A percentile compares a stretch with the other conserved stretches of the same genome.
phyloP scores from a whole-genome alignment of 2,888 invertebrate species.

The Tromatobia lineatoria region DNA sequence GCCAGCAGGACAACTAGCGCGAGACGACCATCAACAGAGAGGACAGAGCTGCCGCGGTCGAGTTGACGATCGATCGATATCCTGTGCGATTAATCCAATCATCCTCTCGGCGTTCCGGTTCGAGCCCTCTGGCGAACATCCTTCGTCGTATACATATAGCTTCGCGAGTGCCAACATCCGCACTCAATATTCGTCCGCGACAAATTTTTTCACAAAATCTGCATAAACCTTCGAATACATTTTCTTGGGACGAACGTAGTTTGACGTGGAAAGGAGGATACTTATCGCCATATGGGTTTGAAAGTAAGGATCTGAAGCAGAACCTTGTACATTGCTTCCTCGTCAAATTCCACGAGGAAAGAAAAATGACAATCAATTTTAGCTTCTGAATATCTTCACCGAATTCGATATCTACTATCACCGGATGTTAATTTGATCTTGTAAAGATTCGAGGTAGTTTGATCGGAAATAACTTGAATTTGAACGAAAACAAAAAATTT shows the following conservation, averaged over 20 bases:
- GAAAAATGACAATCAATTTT: no score
- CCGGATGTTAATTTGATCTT: no score
- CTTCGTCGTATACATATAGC: not conserved
- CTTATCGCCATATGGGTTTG: not conserved
- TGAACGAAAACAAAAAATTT: no score
- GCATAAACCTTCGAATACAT: not conserved
- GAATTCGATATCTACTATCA: no score
- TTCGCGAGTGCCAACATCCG: not conserved
- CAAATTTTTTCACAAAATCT: not conserved
- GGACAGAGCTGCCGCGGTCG: slow-evolving; percentile 37
- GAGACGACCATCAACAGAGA: slow-evolving; percentile 23
- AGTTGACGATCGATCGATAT: slow-evolving; percentile 52
- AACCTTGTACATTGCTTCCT: no score
- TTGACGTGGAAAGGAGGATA: not conserved
- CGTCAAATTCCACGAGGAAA: no score
- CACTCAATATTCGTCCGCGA: slow-evolving; percentile 24
- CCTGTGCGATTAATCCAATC: slow-evolving; percentile 54
- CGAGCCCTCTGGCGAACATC: slow-evolving; percentile 6
- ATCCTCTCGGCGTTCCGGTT: slow-evolving; percentile 37
- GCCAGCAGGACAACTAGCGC: slow-evolving; percentile 28
- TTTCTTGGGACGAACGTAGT: not conserved
- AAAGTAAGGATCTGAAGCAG: no score
- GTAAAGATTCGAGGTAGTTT: no score
- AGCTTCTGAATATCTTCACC: no score
- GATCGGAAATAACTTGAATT: no score